These are phyloP conservation scores for Montifringilla adamsi DNA, from an alignment of 2,113 vertebrate species.

Conservation along the genomic window DNA sequence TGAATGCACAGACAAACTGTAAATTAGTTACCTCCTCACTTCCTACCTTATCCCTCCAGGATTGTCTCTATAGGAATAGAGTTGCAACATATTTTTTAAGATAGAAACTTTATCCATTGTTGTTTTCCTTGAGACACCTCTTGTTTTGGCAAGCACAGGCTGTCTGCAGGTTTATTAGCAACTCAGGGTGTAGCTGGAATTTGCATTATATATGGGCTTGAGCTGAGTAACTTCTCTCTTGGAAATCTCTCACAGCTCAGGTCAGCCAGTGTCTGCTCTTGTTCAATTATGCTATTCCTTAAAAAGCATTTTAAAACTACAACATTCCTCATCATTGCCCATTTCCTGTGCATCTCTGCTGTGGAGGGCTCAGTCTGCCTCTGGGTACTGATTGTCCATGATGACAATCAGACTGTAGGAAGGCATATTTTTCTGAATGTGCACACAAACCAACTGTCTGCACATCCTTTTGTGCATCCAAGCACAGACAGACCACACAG, in stretches of 20 bases:
- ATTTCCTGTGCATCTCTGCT: not conserved
- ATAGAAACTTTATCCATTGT: not conserved
- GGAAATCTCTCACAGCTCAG: not conserved
- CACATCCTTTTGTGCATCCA: not conserved
- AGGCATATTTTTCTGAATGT: not conserved
- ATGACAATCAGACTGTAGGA: not conserved
- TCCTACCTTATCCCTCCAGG: not conserved
- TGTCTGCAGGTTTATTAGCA: not conserved
- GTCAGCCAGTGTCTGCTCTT: not conserved
- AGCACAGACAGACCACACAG: not conserved
- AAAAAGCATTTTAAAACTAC: not conserved
- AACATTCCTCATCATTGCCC: rapidly evolving
- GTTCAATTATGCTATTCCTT: not conserved
- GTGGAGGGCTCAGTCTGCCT: not conserved
- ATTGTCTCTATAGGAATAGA: not conserved
- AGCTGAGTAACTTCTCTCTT: not conserved
- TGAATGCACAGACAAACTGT: not conserved
- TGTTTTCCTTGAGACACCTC: not conserved
- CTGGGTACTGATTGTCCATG: rapidly evolving
- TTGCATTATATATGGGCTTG: not conserved
- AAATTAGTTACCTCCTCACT: not conserved
- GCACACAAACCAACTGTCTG: not conserved
- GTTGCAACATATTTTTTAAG: not conserved
- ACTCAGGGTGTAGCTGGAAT: not conserved
- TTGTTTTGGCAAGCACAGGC: not conserved